Evolutionary conservation across 2,113 vertebrate species (phyloP).

Genomic region (Plectropomus leopardus): DNA sequence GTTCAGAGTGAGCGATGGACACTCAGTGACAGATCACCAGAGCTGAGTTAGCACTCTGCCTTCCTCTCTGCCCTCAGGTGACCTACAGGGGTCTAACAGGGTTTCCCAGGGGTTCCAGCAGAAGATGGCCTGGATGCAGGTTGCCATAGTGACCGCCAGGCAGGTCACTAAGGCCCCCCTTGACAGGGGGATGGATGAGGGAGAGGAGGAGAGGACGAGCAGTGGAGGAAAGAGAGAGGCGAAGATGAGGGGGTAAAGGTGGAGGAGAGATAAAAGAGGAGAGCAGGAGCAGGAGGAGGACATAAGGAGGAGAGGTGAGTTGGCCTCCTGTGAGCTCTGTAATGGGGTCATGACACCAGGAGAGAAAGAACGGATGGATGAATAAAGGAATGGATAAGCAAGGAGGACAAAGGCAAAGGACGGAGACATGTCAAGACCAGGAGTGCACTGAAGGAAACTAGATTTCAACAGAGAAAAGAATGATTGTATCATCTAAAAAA

Average conservation of each 20-base stretch:
- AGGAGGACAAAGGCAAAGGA: slow-evolving; percentile 7
- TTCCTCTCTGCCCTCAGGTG: slow-evolving; percentile 43
- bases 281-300: slow-evolving; percentile 11
- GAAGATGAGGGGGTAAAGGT: slow-evolving; percentile 43
- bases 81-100: slow-evolving; percentile 59
- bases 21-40: slow-evolving; percentile 39
- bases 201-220: slow-evolving; percentile 20
- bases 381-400: background rate
- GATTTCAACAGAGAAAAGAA: background rate
- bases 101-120: slow-evolving; percentile 36
- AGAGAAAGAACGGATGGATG: slow-evolving; percentile 19
- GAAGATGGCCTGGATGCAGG: slow-evolving; percentile 49
- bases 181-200: slow-evolving; percentile 58
- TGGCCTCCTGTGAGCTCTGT: slow-evolving; percentile 51
- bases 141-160: slow-evolving; percentile 60
- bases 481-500: background rate
- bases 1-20: slow-evolving; percentile 1
- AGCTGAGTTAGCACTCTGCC: slow-evolving; percentile 47
- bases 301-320: slow-evolving; percentile 35
- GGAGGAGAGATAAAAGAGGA: slow-evolving; percentile 57
- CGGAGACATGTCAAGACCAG: background rate
- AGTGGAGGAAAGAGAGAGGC: background rate
- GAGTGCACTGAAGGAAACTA: background rate
- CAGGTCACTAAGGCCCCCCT: slow-evolving; percentile 33
- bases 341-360: slow-evolving; percentile 65